phyloP scores from a whole-genome alignment of 2,888 invertebrate genomes.

The Augiades crinisus region DNA sequence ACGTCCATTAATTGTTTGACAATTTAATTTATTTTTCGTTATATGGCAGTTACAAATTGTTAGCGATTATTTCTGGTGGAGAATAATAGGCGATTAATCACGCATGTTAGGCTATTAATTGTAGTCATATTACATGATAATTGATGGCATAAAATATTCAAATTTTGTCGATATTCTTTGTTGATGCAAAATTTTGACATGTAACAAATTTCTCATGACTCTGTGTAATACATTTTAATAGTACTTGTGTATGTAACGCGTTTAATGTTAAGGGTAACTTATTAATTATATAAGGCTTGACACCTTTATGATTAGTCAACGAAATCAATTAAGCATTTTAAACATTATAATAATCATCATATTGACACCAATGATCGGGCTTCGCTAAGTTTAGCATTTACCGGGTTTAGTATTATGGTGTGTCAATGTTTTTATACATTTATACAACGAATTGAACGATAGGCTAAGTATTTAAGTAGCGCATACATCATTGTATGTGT shows the following conservation, averaged over 20 bases:
- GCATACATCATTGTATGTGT: slow-evolving; percentile 1
- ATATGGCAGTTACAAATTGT: too few species aligned
- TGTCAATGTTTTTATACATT: slow-evolving; percentile 72
- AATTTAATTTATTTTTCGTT: too few species aligned
- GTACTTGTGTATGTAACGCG: slow-evolving; percentile 41
- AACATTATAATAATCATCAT: slow-evolving; percentile 3
- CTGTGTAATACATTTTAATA: slow-evolving; percentile 33
- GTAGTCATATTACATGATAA: too few species aligned
- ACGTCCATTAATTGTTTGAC: too few species aligned
- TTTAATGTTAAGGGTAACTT: slow-evolving; percentile 43
- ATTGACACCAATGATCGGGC: slow-evolving; percentile 1
- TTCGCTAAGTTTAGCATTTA: slow-evolving; percentile 49
- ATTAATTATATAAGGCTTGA: slow-evolving; percentile 40
- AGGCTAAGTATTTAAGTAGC: slow-evolving; percentile 3
- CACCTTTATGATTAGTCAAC: not conserved
- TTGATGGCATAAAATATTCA: too few species aligned
- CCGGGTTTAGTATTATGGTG: slow-evolving; percentile 53
- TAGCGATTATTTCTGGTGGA: too few species aligned
- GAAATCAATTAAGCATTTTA: slow-evolving; percentile 5
- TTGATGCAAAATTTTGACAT: too few species aligned
- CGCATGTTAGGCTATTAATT: too few species aligned
- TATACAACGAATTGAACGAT: slow-evolving; percentile 58
- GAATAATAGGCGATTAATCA: too few species aligned
- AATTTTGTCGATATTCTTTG: too few species aligned
- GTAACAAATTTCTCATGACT: slow-evolving; percentile 17